phyloP scores from a whole-genome alignment of 2,888 invertebrate species.

The Drosophila tripunctata region DNA sequence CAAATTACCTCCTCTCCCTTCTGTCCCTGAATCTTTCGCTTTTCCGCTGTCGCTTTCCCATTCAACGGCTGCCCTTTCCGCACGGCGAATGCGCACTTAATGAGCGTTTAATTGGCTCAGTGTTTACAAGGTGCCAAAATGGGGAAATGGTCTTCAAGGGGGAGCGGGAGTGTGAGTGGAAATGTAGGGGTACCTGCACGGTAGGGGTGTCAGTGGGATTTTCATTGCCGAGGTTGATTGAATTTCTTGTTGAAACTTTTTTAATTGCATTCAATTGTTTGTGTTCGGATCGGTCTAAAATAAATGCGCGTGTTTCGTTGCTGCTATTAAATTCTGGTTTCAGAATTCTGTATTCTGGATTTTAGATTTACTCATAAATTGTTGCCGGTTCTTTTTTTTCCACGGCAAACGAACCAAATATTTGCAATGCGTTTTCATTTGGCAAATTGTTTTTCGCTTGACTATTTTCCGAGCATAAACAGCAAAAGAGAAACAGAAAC shows the following conservation, averaged over 20 bases:
- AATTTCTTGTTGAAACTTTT: slow-evolving; percentile 64
- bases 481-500: too few species aligned
- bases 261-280: slow-evolving; percentile 69
- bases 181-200: background rate
- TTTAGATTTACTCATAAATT: slow-evolving; percentile 4
- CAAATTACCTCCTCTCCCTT: background rate
- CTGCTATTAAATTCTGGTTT: slow-evolving; percentile 9
- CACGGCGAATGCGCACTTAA: slow-evolving; percentile 68
- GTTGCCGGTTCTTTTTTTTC: slow-evolving; percentile 8
- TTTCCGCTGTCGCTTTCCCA: slow-evolving; percentile 4
- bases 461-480: slow-evolving; percentile 42
- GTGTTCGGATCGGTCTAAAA: slow-evolving; percentile 30
- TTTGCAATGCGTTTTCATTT: slow-evolving; percentile 60
- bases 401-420: slow-evolving; percentile 25
- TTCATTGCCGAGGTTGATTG: slow-evolving; percentile 48
- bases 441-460: slow-evolving; percentile 60
- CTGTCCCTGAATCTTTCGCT: background rate
- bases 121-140: slow-evolving; percentile 64
- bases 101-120: slow-evolving; percentile 75
- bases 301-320: slow-evolving; percentile 21
- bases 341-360: too few species aligned
- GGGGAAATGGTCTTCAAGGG: background rate
- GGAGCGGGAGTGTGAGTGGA: background rate
- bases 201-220: background rate
- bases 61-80: slow-evolving; percentile 26